Percentiles rank a stretch among this genome's conserved stretches.
These are phyloP conservation scores for Dendrocincla fuliginosa DNA, from an alignment of 2,797 vertebrate species.

Conservation along the genomic window DNA sequence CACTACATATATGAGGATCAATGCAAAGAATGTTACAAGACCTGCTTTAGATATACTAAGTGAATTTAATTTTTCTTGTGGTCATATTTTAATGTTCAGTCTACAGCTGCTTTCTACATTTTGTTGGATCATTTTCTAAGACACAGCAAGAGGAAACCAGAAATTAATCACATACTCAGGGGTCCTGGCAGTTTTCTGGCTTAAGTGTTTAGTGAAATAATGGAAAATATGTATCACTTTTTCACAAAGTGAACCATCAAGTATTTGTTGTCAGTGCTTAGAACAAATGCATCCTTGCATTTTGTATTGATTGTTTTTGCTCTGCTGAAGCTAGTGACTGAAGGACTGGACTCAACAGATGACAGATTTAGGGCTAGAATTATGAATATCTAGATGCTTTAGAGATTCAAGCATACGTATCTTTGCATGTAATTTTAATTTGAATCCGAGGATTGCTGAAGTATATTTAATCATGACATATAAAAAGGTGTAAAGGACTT, in stretches of 20 bases:
- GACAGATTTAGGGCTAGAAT: not conserved
- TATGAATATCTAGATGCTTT: not conserved
- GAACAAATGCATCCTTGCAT: constrained; percentile 29
- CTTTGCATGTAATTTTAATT: not conserved
- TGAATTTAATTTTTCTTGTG: not conserved
- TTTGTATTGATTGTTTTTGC: not conserved
- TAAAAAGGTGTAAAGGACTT: not conserved
- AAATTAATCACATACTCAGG: constrained; percentile 65
- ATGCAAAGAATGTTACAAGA: not conserved
- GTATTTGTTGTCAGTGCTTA: constrained; percentile 42
- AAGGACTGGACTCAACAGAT: not conserved
- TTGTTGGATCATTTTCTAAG: constrained; percentile 59
- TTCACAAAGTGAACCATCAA: not conserved
- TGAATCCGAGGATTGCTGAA: not conserved
- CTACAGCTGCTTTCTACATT: constrained; percentile 65
- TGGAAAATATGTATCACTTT: constrained; percentile 51
- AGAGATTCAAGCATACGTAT: not conserved
- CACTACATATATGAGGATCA: not conserved
- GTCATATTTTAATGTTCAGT: not conserved
- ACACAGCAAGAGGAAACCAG: constrained; percentile 60
- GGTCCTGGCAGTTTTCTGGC: constrained; percentile 61
- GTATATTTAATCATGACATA: not conserved
- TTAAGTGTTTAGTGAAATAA: constrained; percentile 31
- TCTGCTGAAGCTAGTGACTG: not conserved
- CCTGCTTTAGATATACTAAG: not conserved